These are phyloP conservation scores for Drosophila orosa DNA, from an alignment of 1,140 invertebrate species.

Conservation along the genomic window DNA sequence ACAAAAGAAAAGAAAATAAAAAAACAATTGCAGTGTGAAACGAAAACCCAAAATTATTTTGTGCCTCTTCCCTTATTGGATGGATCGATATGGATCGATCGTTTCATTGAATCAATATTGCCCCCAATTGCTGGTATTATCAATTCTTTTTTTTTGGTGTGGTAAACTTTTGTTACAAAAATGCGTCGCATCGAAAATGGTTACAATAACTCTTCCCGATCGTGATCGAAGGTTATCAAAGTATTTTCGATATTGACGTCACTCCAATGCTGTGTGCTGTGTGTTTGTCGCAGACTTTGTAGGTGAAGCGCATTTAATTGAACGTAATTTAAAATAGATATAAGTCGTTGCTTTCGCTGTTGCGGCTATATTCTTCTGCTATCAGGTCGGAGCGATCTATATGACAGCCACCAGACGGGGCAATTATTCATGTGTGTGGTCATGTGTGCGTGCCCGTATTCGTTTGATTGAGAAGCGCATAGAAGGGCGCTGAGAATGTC, in stretches of 20 bases:
- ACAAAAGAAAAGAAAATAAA: conserved; percentile 5
- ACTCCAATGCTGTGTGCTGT: conserved; percentile 53
- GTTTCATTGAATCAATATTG: conserved; percentile 43
- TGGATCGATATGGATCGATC: conserved; percentile 37
- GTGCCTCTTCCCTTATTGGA: conserved; percentile 7
- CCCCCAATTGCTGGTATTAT: conserved; percentile 35
- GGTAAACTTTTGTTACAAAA: conserved; percentile 39
- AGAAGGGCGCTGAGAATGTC: conserved; percentile 59
- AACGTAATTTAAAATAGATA: conserved; percentile 81
- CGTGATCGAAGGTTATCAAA: conserved; percentile 50
- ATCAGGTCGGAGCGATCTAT: conserved; percentile 64
- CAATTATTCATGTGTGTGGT: conserved; percentile 38
- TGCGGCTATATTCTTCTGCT: conserved; percentile 46
- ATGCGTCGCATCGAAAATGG: conserved; percentile 24
- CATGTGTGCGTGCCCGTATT: conserved; percentile 33
- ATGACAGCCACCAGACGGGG: conserved; percentile 42
- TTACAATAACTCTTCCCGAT: conserved; percentile 42
- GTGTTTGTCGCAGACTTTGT: conserved; percentile 31
- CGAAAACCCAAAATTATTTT: conserved; percentile 28
- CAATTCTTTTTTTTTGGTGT: conserved; percentile 16
- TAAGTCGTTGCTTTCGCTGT: conserved; percentile 48
- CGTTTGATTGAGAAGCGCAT: conserved; percentile 53
- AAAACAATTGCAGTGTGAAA: conserved; percentile 39
- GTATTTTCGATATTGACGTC: conserved; percentile 71
- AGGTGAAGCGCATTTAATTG: conserved; percentile 79